Conservation (phyloP, 2,797 vertebrate genomes). For the Molossus alvarezi region DNA sequence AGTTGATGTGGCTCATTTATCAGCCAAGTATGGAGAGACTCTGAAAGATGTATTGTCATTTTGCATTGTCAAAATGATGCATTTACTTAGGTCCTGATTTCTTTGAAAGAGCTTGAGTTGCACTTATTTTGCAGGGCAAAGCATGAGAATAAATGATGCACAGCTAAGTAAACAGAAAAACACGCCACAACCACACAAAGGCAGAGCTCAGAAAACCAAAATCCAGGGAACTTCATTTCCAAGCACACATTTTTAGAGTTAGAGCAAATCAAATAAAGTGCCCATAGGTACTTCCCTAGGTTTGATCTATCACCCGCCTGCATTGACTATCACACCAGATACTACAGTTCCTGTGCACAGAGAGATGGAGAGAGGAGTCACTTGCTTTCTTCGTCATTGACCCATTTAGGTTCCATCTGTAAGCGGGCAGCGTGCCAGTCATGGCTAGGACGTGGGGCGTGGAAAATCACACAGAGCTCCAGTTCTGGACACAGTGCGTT, state of each 20-base stretch:
- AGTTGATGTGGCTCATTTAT: constrained; percentile 83
- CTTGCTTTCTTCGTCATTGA: constrained; percentile 40
- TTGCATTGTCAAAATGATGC: constrained; percentile 83
- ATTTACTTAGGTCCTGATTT: constrained; percentile 76
- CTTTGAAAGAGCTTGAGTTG: constrained; percentile 84
- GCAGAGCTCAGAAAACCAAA: constrained; percentile 22
- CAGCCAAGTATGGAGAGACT: constrained; percentile 82
- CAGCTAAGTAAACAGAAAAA: constrained; percentile 72
- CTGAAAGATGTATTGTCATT: constrained; percentile 85
- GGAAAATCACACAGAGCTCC: background rate
- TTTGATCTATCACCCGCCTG: constrained; percentile 47
- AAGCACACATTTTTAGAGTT: constrained; percentile 29
- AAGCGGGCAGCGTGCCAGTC: background rate
- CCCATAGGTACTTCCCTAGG: background rate
- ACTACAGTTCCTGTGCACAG: background rate
- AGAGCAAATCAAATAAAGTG: constrained; percentile 33
- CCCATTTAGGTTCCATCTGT: background rate
- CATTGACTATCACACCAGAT: background rate
- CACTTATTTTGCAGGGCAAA: constrained; percentile 79
- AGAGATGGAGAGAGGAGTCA: background rate
- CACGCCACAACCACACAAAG: background rate
- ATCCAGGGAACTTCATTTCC: constrained; percentile 32
- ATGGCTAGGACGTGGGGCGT: fast-evolving
- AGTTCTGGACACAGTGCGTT: background rate
- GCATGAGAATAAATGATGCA: constrained; percentile 77